phyloP scores from a whole-genome alignment of 2,888 invertebrate genomes.

The Didymodactylos carnosus region DNA sequence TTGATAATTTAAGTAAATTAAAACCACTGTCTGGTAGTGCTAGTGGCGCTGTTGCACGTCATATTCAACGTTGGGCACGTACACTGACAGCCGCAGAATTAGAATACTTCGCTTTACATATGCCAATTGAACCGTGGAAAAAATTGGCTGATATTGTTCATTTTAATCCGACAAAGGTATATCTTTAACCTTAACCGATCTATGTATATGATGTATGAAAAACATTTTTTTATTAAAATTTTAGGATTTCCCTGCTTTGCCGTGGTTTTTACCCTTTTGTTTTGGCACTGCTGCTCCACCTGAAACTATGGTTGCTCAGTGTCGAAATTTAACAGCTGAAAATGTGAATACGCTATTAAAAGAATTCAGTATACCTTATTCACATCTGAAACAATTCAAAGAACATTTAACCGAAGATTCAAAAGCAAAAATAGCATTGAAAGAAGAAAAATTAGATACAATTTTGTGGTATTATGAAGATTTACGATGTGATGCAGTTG shows the following conservation, averaged over 20 bases:
- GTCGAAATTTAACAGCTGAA: conserved; percentile 22
- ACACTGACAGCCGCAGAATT: conserved; percentile 24
- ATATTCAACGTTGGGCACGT: conserved; percentile 25
- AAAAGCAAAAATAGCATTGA: conserved; percentile 24
- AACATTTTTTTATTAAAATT: conserved; percentile 15
- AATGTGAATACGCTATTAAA: conserved; percentile 27
- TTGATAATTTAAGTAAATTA: conserved; percentile 24
- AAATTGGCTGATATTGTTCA: conserved; percentile 32
- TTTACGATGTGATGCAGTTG: conserved; percentile 23
- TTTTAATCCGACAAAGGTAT: conserved; percentile 26
- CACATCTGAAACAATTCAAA: conserved; percentile 21
- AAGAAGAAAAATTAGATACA: conserved; percentile 25
- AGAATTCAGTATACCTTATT: conserved; percentile 26
- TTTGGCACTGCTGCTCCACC: conserved; percentile 26
- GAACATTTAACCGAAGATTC: conserved; percentile 22
- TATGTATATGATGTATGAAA: not conserved
- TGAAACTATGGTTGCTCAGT: conserved; percentile 21
- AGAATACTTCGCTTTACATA: conserved; percentile 30
- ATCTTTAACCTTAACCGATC: too few relatives aligned
- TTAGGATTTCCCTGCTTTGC: conserved; percentile 27
- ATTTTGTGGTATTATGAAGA: conserved; percentile 34
- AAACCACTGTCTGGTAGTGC: conserved; percentile 27
- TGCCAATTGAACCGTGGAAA: conserved; percentile 30
- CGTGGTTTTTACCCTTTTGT: conserved; percentile 31
- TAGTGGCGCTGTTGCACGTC: conserved; percentile 27